Evolutionary conservation across 2,888 invertebrate genomes (phyloP).

Genomic region (Drosophila multiciliata): DNA sequence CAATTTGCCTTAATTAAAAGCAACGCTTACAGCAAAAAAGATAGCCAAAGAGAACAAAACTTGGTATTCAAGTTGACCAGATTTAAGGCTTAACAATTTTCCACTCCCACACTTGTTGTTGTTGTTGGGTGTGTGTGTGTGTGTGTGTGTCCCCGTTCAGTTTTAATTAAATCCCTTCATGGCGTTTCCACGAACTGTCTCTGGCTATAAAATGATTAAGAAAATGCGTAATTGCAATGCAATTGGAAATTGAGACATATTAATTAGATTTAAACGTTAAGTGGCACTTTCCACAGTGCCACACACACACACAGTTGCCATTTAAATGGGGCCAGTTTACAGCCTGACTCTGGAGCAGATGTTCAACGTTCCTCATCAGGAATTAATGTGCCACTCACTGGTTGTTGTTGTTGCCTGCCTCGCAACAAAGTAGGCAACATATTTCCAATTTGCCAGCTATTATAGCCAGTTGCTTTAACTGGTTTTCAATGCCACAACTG

Average conservation of each 20-base stretch:
- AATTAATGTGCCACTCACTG: not conserved
- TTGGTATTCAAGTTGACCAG: not conserved
- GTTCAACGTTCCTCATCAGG: slow-evolving; percentile 39
- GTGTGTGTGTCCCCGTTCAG: not conserved
- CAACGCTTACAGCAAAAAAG: slow-evolving; percentile 6
- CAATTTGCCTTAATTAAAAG: slow-evolving; percentile 17
- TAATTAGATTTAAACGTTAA: not conserved
- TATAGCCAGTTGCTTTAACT: not conserved
- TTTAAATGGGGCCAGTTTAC: too few relatives aligned
- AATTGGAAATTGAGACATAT: not conserved
- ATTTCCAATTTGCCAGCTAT: slow-evolving; percentile 2
- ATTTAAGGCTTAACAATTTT: not conserved
- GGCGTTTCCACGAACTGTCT: not conserved
- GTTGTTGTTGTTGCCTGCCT: not conserved
- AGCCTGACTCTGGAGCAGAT: slow-evolving; percentile 3
- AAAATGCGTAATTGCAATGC: not conserved
- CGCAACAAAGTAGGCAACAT: slow-evolving; percentile 48
- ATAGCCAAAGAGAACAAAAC: not conserved
- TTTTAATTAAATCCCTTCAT: not conserved
- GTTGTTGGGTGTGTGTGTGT: not conserved
- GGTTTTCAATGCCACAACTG: slow-evolving; percentile 26
- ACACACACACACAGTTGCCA: not conserved
- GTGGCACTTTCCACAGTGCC: not conserved
- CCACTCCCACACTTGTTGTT: not conserved
- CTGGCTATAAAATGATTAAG: not conserved